These are phyloP conservation scores for Alexandromys fortis DNA, from an alignment of 2,113 vertebrate genomes.

Conservation along the genomic window DNA sequence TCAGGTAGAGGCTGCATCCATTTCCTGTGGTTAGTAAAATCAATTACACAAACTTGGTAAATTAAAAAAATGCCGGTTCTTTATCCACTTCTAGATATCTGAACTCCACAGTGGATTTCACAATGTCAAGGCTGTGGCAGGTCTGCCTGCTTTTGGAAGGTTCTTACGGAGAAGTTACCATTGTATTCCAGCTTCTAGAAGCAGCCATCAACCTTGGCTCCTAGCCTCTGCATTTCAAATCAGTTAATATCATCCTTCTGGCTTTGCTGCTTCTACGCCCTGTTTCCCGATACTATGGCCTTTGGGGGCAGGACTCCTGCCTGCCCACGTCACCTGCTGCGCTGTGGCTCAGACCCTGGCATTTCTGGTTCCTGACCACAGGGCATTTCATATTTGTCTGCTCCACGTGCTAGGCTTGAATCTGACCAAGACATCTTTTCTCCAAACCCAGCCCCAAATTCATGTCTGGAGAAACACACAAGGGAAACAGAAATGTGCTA, in stretches of 20 bases:
- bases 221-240: fast-evolving
- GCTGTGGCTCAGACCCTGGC: fast-evolving
- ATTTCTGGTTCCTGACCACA: neutral
- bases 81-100: neutral
- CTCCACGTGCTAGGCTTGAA: too few relatives aligned
- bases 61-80: too few relatives aligned
- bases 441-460: neutral
- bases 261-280: neutral
- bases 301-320: too few relatives aligned
- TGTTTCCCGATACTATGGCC: fast-evolving
- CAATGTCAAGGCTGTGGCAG: fast-evolving
- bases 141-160: fast-evolving
- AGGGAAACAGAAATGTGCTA: neutral
- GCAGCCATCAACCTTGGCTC: fast-evolving
- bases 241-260: neutral
- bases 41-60: neutral
- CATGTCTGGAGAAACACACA: neutral
- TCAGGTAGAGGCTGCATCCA: fast-evolving
- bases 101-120: neutral
- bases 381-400: neutral
- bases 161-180: neutral
- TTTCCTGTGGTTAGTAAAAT: neutral
- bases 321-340: fast-evolving
- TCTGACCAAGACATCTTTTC: neutral
- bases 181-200: neutral